Conservation (phyloP, 2,888 invertebrate genomes). For the Sinopyrophorus schimmeli region DNA sequence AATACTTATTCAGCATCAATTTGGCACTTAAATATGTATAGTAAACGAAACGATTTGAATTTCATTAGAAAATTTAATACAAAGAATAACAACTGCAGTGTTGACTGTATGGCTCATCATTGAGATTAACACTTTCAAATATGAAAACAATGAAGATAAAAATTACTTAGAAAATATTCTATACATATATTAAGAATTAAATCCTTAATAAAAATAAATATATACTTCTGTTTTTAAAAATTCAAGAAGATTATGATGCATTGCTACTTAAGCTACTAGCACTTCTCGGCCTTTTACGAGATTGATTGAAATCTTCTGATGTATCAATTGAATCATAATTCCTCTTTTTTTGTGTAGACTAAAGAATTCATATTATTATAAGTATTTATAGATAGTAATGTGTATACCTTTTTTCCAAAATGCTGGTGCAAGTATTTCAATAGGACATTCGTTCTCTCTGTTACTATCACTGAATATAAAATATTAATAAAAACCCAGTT, state of each 20-base stretch:
- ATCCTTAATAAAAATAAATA: constrained; percentile 20
- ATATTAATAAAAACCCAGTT: constrained; percentile 70
- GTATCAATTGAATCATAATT: constrained; percentile 46
- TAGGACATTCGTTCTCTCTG: constrained; percentile 93
- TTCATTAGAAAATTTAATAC: too few relatives aligned
- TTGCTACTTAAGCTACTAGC: constrained; percentile 42
- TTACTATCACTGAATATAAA: constrained; percentile 78
- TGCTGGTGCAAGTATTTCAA: constrained; percentile 92
- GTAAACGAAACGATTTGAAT: too few relatives aligned
- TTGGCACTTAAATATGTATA: too few relatives aligned
- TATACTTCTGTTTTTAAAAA: constrained; percentile 11
- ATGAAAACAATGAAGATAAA: too few relatives aligned
- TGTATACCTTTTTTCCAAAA: constrained; percentile 86
- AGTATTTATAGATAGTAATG: not conserved
- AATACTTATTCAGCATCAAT: too few relatives aligned
- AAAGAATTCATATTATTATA: constrained; percentile 2
- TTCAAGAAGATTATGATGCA: constrained; percentile 5
- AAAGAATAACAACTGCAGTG: too few relatives aligned
- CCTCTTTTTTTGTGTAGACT: constrained; percentile 50
- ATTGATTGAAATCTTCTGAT: constrained; percentile 45
- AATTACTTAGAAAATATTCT: not conserved
- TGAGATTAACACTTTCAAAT: too few relatives aligned
- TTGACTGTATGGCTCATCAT: too few relatives aligned
- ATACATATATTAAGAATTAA: constrained; percentile 9
- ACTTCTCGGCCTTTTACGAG: constrained; percentile 49